These are phyloP conservation scores for Heliocidaris erythrogramma DNA, from an alignment of 35 echinoderm and acorn worm species.

Conservation along the genomic window DNA sequence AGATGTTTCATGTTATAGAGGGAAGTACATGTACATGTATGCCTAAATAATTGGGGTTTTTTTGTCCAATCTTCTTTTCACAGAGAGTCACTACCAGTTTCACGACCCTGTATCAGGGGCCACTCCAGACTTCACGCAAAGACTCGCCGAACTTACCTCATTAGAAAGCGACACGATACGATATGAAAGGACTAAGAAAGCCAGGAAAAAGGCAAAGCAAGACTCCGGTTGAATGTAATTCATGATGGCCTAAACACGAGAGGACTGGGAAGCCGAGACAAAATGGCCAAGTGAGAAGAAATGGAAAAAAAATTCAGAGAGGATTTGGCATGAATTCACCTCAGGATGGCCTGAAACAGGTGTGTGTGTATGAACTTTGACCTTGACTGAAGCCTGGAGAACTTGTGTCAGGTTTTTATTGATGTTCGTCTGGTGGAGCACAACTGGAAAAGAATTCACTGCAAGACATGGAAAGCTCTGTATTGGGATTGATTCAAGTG, in stretches of 20 bases:
- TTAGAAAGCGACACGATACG: conserved; percentile 83
- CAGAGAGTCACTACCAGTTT: conserved; percentile 66
- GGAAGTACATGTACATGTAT: too few species aligned
- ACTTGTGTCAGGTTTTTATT: neutral
- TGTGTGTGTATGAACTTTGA: neutral
- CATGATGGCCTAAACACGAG: neutral
- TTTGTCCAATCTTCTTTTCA: too few species aligned
- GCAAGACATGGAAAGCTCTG: neutral
- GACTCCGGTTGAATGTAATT: conserved; percentile 39
- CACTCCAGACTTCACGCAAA: conserved; percentile 66
- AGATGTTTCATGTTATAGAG: too few species aligned
- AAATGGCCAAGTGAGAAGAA: neutral
- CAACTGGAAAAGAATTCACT: neutral
- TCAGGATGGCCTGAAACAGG: neutral
- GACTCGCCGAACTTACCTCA: conserved; percentile 67
- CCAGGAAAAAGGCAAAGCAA: conserved; percentile 73
- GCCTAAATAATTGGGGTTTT: too few species aligned
- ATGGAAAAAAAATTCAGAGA: neutral
- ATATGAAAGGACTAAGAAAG: conserved; percentile 84
- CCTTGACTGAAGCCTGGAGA: neutral
- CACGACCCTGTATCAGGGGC: conserved; percentile 62
- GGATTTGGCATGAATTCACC: neutral
- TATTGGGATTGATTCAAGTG: neutral
- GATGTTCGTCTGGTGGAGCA: neutral
- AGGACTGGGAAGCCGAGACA: neutral